Evolutionary conservation across 2,888 invertebrate species (phyloP), one percentile per base, ranked within the genome.

Genomic region (Cheilosia variabilis): DNA sequence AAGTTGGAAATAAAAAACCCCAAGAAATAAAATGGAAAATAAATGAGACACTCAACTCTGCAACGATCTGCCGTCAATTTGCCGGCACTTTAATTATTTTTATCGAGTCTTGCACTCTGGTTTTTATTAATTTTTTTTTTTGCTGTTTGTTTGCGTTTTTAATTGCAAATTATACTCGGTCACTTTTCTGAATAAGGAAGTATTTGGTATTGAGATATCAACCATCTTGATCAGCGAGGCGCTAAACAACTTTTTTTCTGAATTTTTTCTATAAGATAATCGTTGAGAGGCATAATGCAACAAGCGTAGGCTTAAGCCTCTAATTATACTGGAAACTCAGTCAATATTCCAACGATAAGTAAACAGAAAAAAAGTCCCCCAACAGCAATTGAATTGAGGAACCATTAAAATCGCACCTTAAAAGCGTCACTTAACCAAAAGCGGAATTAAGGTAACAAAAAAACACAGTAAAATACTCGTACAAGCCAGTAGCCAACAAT

Each of bases 181-280:
- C 60, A 60, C 52, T 72, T 60, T 41, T 72, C 72, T 62, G 52
- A 31, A 72, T 52, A 71, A 60, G 60, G 50, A 71, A 60, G 52
- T 27, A 19, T 41, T 43, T 52, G 10, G 24, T 37, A 60, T 45
- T 45, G 45, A 65, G 65, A n/a, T 55, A 72, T 69, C 37, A 69
- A 69, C 57, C 45, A 19, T 43, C 60, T 60, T 60, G 50, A 62
- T 62, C 17, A 47, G 3, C n/a, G 47, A 43, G n/a, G 2, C 27
- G 45, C 17, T n/a, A 2, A 27, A 19, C 37, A 22, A 22, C 34
- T 37, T 17, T 50, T 50, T 71, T 2, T 47, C n/a, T 31, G 7
- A 7, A 31, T 37, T 4, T 37, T 13, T 37, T 13, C 3, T n/a
- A 15, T 53, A 37, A 13, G 19, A 45, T 34, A 68, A 68, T 45